phyloP scores from a whole-genome alignment of 1,140 invertebrate genomes.

The Drosophila bocki region DNA sequence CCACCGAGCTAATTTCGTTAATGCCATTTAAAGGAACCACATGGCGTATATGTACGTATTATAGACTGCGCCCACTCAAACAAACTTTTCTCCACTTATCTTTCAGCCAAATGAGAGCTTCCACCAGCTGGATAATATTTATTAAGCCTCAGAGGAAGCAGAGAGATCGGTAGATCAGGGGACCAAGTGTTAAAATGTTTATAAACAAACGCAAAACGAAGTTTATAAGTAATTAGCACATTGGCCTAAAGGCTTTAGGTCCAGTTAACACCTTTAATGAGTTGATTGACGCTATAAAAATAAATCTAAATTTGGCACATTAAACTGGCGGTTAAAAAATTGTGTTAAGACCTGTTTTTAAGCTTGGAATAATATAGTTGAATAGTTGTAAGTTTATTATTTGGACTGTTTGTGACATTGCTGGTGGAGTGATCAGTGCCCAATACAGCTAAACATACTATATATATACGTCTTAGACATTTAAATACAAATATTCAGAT shows the following conservation, averaged over 20 bases:
- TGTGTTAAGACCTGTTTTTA: neutral
- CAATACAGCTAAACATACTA: too few relatives aligned
- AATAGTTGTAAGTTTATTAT: neutral
- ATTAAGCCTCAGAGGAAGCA: constrained; percentile 43
- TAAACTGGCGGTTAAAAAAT: neutral
- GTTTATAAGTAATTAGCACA: constrained; percentile 43
- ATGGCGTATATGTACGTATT: constrained; percentile 71
- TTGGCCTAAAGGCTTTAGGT: constrained; percentile 32
- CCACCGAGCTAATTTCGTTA: constrained; percentile 31
- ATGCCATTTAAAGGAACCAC: constrained; percentile 59
- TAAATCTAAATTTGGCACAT: constrained; percentile 4
- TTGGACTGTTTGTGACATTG: neutral
- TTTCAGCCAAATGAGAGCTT: constrained; percentile 7
- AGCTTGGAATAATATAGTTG: neutral
- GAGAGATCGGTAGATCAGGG: constrained; percentile 2
- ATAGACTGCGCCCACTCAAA: constrained; percentile 54
- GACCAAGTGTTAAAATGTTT: constrained; percentile 34
- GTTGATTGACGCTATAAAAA: constrained; percentile 31
- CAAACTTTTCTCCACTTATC: constrained; percentile 39
- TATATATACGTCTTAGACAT: too few relatives aligned
- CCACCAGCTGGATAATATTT: constrained; percentile 53
- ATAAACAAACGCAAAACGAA: constrained; percentile 10
- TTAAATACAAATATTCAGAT: too few relatives aligned
- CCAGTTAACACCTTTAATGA: constrained; percentile 60
- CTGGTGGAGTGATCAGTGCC: neutral